Evolutionary conservation across 2,797 vertebrate species (phyloP), one percentile per base, ranked within the genome.

Genomic region (Artibeus jamaicensis): DNA sequence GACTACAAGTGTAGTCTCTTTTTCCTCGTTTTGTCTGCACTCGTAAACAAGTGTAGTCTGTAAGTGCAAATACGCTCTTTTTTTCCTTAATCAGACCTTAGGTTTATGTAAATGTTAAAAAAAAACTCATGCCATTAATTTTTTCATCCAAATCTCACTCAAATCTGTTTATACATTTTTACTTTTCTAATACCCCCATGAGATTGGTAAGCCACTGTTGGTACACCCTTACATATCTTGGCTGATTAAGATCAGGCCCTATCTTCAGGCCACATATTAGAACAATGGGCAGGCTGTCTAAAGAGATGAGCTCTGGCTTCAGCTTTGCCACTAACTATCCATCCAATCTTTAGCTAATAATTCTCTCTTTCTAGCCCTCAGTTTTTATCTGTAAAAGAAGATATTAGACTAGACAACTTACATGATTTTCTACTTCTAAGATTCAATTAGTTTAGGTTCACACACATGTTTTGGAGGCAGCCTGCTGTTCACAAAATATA

Each of bases 71-170:
- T 9, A 55, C 22, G 22, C 53, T 55, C 53, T 24, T 55, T 24
- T 53, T 55, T 22, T 10, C 53, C 22, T 55, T 96, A 89, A 79
- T 79, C 21, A 42, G 81, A 50, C 76, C 70, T 88, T 95, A 32
- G 86, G 42, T 65, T 96, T 94, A 24, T 86, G 32, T 44, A 95
- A 95, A 90, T 78, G 34, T 73, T 53, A 24, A 76, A 82, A 53
- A 82, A 53, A 89, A 46, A 12, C 14, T 83, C 16, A 29, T 73
- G 19, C 26, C 24, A 91, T 26, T 68, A 87, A 19, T 55, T 65
- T 89, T 92, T 88, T 88, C n/a, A 39, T 37, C 53, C 70, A 93
- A 84, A 62, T 88, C 15, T 9, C 53, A 85, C 39, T 96, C 34
- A 93, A 16, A 53, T 79, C 12, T 67, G 76, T 70, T 93, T 67